Evolutionary conservation across 2,113 vertebrate genomes (phyloP), one percentile per base, ranked within the genome.

Genomic region (Ammodytes marinus): DNA sequence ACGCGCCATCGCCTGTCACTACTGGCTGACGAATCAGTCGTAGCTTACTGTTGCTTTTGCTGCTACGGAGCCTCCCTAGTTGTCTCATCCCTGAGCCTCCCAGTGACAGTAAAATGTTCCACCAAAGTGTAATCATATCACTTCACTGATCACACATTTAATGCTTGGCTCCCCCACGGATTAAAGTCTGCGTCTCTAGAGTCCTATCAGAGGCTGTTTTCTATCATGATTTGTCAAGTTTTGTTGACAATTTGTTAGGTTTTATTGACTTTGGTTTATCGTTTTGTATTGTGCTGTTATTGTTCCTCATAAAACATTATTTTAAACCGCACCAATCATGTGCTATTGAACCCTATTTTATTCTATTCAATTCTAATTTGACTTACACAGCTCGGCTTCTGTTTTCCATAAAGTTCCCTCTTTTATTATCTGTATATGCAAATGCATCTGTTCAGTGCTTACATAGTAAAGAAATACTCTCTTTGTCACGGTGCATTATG

Each of bases 111-210:
- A 79, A 85, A 87, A 87, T 81, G 80, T 83, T 86, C 74, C 67
- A 86, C 74, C 50, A 74, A 90, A 89, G 85, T 86, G 85, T 86
- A 74, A 80, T 27, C 27, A 27, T 70, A 82, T 85, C 88, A 83
- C 86, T 81, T 72, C 79, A 67, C 78, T 86, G 80, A 89, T 88
- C 80, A 71, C 77, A 88, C 73, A 50, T 87, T 89, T 83, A 78
- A 85, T 66, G 80, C 84, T 78, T 80, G 9, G 9, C 79, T 75
- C 88, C 87, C 75, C 79, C n/a, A 46, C 78, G 72, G 85, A 89
- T 86, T 85, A 82, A 88, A 90, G 82, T 85, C 63, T 59, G 27
- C 46, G 63, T 86, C 83, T 82, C 35, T 39, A 45, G 83, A 81
- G 81, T 72, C 82, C 68, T 19, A 42, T 86, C 64, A 77, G 52